Percentiles rank a stretch among this genome's conserved stretches.
These are phyloP conservation scores for Cerastis rubricosa DNA, from an alignment of 2,888 invertebrate species.

Conservation along the genomic window DNA sequence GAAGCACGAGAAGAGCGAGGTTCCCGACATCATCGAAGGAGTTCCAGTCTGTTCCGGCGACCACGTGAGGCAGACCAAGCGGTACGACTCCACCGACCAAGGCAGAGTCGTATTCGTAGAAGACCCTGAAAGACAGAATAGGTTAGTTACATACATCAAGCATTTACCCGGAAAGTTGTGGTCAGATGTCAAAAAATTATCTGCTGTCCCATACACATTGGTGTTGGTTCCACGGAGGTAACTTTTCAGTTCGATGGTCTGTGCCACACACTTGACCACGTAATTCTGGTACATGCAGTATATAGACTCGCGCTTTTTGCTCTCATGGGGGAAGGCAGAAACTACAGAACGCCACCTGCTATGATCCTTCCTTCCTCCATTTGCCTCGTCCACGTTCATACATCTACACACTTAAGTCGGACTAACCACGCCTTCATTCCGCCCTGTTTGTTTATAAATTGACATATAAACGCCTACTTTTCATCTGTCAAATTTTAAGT, in stretches of 20 bases:
- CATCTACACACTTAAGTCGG: no score
- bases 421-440: no score
- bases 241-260: background rate
- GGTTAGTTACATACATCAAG: constrained; percentile 70
- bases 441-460: no score
- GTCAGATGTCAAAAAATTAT: background rate
- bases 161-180: background rate
- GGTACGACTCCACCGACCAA: constrained; percentile 75
- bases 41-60: constrained; percentile 88
- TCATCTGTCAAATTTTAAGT: no score
- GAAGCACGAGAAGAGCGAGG: constrained; percentile 87
- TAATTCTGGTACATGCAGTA: background rate
- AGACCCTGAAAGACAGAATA: constrained; percentile 79
- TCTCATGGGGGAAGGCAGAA: background rate
- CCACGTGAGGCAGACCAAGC: constrained; percentile 77
- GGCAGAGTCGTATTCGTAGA: constrained; percentile 83
- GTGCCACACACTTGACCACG: background rate
- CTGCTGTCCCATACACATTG: background rate
- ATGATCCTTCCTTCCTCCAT: background rate
- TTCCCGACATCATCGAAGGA: constrained; percentile 89
- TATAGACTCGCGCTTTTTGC: background rate
- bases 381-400: background rate
- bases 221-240: background rate
- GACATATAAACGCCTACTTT: no score
- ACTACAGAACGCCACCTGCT: background rate